These are phyloP conservation scores for Euschistus heros DNA, from an alignment of 1,140 invertebrate genomes.

Conservation along the genomic window DNA sequence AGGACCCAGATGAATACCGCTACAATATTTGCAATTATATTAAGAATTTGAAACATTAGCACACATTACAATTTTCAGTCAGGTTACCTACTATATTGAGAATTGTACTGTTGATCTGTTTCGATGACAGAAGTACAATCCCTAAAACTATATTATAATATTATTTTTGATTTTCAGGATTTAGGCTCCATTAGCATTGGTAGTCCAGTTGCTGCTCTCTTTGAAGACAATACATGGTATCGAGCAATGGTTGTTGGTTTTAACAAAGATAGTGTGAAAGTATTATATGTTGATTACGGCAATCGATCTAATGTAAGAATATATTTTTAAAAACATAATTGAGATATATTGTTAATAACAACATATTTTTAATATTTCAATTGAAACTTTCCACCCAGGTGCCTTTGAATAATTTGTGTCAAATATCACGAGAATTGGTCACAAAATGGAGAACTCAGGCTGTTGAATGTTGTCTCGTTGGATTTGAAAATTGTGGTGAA, in stretches of 20 bases:
- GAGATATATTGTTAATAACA: not conserved
- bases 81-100: too few relatives aligned
- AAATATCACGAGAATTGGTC: constrained; percentile 51
- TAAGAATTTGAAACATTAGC: too few relatives aligned
- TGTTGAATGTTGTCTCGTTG: constrained; percentile 56
- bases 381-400: constrained; percentile 31
- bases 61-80: too few relatives aligned
- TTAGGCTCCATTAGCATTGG: not conserved
- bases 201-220: constrained; percentile 37
- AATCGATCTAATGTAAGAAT: constrained; percentile 47
- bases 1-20: too few relatives aligned
- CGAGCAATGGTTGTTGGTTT: constrained; percentile 31
- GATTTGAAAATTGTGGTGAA: constrained; percentile 33
- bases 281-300: constrained; percentile 66
- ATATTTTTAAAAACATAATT: constrained; percentile 3
- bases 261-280: constrained; percentile 39
- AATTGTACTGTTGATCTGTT: too few relatives aligned
- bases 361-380: not conserved
- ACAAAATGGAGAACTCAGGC: constrained; percentile 55
- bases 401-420: constrained; percentile 42
- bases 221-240: constrained; percentile 60
- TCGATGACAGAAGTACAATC: too few relatives aligned
- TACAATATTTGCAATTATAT: too few relatives aligned
- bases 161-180: not conserved
- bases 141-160: too few relatives aligned